Base-by-base conservation (phyloP, 2,797 vertebrate genomes). In the Taenioides sp. region DNA sequence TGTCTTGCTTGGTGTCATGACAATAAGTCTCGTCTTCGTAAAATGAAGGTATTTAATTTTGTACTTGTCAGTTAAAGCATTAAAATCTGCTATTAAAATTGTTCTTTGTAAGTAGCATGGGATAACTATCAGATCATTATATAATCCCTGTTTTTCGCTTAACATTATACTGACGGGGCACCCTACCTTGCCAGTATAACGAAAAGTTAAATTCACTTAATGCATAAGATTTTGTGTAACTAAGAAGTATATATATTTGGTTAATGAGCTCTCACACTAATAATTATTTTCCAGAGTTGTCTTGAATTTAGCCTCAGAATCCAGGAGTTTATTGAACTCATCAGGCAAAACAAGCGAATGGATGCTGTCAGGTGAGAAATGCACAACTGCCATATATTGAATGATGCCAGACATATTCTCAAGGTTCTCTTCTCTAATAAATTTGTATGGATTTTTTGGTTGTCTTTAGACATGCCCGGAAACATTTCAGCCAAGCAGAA, bases 1-100 rank as follows among this genome's bases (percentile, higher is more conserved):
- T 99, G 98, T 89, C 87, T 99, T 86, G 97, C 98, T 78, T 99
- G 98, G 98, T 99, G 98, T 90, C 98, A 99, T 18, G 98, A 99
- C 90, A 99, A 99, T 83, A 99, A 99, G 91, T 99, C 98, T 72
- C 96, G 98, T 76, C 97, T 99, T 69, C 95, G 98, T 80, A 99
- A 99, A 90, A 99, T 99, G 98, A 99, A 99, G 96, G 98, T 99
- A 90, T 4, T 0, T 59, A 0, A 65, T 66, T 66, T 47, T 47
- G 43, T 47, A 47, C 6, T 47, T 27, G 23, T 58, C 23, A 16
- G 55, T 5, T 14, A 54, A 22, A 54, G 6, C 20, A 23, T 23
- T 11, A 23, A 23, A 23, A 23, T 23, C 54, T 55, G n/a, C 20
- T 54, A 54, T 54, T 9, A 54, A n/a, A 54, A n/a, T 54, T 22